A percentile compares a stretch with the other conserved stretches of the same genome.
Evolutionary conservation across 2,797 vertebrate genomes (phyloP).

Genomic region (Melanitta fusca): DNA sequence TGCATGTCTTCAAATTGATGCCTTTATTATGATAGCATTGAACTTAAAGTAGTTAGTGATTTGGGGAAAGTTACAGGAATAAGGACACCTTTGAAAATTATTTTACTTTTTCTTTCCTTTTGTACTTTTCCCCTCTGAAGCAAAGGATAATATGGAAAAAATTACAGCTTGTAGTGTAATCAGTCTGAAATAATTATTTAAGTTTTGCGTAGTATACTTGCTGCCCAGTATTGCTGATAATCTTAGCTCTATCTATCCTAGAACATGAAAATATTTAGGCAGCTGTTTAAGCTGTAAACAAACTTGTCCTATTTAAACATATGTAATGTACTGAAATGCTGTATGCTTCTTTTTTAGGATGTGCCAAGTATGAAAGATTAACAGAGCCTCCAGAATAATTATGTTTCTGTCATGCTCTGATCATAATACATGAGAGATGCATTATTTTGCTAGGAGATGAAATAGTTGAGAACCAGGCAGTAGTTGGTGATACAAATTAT

Average conservation of each 20-base stretch:
- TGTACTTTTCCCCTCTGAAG: neutral
- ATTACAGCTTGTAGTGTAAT: neutral
- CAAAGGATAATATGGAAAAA: neutral
- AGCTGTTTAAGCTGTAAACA: neutral
- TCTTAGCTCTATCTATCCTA: neutral
- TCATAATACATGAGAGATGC: neutral
- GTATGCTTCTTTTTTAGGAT: neutral
- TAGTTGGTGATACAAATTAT: neutral
- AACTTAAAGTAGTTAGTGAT: neutral
- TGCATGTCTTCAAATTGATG: neutral
- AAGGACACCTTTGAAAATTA: neutral
- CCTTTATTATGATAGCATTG: neutral
- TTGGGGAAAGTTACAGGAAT: neutral
- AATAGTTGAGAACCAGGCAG: neutral
- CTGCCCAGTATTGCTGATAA: neutral
- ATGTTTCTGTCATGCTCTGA: neutral
- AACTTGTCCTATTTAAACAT: fast-evolving
- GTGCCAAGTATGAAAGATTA: neutral
- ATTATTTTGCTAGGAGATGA: neutral
- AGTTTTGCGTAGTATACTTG: neutral
- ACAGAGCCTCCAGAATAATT: neutral
- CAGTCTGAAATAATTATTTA: neutral
- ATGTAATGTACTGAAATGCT: neutral
- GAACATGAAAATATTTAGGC: neutral
- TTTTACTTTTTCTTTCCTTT: neutral